These are phyloP conservation scores for Saccostrea glomerata DNA, from an alignment of 1,140 invertebrate species.

Conservation along the genomic window DNA sequence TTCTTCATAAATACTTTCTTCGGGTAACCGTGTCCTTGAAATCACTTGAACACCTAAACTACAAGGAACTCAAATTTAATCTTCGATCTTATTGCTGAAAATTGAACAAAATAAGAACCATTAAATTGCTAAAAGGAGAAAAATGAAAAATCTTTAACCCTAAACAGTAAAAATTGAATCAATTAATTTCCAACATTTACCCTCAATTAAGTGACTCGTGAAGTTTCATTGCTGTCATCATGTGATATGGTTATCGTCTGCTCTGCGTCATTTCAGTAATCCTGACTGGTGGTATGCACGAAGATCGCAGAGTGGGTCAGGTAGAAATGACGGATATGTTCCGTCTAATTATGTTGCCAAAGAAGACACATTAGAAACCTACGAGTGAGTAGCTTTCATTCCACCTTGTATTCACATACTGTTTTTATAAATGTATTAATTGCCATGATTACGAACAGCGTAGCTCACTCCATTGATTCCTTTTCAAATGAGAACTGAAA, in stretches of 20 bases:
- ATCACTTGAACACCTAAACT: too few relatives aligned
- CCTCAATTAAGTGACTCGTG: not conserved
- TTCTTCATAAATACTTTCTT: too few relatives aligned
- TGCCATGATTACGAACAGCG: too few relatives aligned
- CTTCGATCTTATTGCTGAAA: too few relatives aligned
- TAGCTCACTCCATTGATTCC: too few relatives aligned
- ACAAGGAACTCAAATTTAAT: too few relatives aligned
- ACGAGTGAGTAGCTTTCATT: constrained; percentile 89
- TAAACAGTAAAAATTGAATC: not conserved
- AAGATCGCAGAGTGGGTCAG: constrained; percentile 88
- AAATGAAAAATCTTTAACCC: too few relatives aligned
- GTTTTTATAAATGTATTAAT: not conserved
- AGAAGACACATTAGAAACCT: constrained; percentile 98
- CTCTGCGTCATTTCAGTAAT: constrained; percentile 44
- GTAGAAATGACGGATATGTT: constrained; percentile 95
- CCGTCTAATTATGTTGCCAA: constrained; percentile 99
- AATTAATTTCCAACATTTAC: not conserved
- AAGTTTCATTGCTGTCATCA: not conserved
- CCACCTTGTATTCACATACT: not conserved
- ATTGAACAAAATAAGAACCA: too few relatives aligned
- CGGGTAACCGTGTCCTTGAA: too few relatives aligned
- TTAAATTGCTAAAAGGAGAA: too few relatives aligned
- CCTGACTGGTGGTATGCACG: constrained; percentile 92
- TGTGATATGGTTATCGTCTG: not conserved
- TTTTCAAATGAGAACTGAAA: too few relatives aligned